Conservation (phyloP, 2,797 vertebrate genomes). For the Steatocranus sp. region DNA sequence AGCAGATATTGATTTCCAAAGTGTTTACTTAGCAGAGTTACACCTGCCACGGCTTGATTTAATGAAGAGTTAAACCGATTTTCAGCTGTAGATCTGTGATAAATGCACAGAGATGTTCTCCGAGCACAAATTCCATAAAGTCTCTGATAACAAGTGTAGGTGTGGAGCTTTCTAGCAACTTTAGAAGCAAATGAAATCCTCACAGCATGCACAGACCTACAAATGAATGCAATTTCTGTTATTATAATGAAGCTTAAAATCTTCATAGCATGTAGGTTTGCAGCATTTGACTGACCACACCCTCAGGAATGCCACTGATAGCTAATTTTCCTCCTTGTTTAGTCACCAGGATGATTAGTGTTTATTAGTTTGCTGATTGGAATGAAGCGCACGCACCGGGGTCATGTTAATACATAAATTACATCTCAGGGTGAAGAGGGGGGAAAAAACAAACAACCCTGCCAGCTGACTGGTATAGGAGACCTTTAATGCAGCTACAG, state of each 20-base stretch:
- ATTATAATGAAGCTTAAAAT: neutral
- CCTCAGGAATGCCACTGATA: slow-evolving; percentile 8
- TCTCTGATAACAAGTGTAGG: neutral
- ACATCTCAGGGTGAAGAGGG: neutral
- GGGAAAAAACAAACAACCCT: neutral
- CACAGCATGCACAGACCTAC: neutral
- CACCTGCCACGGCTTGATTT: neutral
- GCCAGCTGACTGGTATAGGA: slow-evolving; percentile 43
- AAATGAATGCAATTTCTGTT: neutral
- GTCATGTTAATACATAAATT: neutral
- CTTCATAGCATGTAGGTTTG: slow-evolving; percentile 9
- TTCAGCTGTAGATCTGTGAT: neutral
- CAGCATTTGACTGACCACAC: slow-evolving; percentile 40
- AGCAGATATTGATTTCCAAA: neutral
- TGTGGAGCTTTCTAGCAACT: neutral
- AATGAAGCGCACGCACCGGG: neutral
- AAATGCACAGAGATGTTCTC: neutral
- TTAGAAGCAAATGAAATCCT: neutral
- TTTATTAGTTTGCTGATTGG: no score
- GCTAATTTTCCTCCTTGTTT: neutral
- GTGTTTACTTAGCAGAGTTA: neutral
- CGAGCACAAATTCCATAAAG: neutral
- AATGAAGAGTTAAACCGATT: neutral
- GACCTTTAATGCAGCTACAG: slow-evolving; percentile 64
- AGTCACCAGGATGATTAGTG: neutral